Base-by-base conservation (phyloP, 2,888 invertebrate species). In the Tetragnatha montana region DNA sequence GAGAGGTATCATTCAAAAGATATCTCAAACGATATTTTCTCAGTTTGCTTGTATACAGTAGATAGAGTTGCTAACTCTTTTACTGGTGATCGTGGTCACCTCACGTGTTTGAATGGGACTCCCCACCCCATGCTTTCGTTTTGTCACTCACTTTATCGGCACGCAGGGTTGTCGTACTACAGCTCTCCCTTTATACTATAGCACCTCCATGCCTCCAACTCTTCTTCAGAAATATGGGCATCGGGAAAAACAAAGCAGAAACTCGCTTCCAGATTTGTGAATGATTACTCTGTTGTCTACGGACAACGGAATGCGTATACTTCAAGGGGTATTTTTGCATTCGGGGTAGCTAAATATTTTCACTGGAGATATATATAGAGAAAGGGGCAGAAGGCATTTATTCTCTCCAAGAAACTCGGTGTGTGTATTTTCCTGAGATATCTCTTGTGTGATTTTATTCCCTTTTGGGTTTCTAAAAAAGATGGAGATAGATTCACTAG, bases 261-360 rank as follows among this genome's bases (percentile, higher is more conserved):
- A 78, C 51, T 22, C 21, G 68, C 22, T 21, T 21, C 68, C 21
- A 79, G 79, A 79, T 79, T 79, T 79, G 79, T 79, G 68, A 79
- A 60, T 79, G 79, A 79, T 79, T 79, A 50, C 68, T 79, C 21
- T 79, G 79, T 22, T 22, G 68, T 68, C 51, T 78, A 51, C 19
- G n/a, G 51, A 51, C 19, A 51, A 19, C 51, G 78, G 17, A 50
- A 78, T 78, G 50, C 51, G 51, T 78, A 50, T 21, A 78, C 47
- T 50, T 60, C 60, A 10, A 60, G 60, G 60, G 60, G 10, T 60
- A 60, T 60, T 60, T 60, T 60, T 60, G 17, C 12, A 60, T 60
- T 60, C 60, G 17, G 14, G 60, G 60, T 60, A 60, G 60, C 60
- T 60, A 60, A 60, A 60, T 60, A 60, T 60, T 60, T 60, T 60